Evolutionary conservation across 2,113 vertebrate species (phyloP).

Genomic region (Phylloscopus whistleri): DNA sequence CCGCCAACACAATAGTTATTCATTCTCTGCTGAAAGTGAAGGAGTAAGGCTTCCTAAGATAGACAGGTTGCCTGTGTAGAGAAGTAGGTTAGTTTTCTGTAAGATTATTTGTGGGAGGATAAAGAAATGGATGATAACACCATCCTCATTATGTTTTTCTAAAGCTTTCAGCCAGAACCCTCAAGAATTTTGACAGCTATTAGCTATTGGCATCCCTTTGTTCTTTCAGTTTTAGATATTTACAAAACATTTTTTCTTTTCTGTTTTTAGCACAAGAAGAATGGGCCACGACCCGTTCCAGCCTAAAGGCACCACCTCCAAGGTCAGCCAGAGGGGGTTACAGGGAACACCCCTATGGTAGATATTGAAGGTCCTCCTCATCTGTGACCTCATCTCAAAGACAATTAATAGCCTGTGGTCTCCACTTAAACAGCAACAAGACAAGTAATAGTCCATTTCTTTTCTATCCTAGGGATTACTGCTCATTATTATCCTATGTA

Average conservation of each 20-base stretch:
- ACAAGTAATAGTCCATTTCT: conserved; percentile 87
- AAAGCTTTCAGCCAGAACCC: neutral
- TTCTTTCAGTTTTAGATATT: neutral
- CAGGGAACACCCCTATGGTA: conserved; percentile 99
- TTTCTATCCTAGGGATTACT: conserved; percentile 79
- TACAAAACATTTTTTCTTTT: conserved; percentile 51
- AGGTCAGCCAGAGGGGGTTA: conserved; percentile 92
- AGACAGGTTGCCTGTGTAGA: neutral
- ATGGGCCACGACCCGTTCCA: conserved; percentile 85
- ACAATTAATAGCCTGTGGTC: conserved; percentile 81
- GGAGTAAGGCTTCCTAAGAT: neutral
- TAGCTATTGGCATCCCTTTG: neutral
- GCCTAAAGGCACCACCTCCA: conserved; percentile 89
- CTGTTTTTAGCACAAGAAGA: conserved; percentile 87
- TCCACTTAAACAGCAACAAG: conserved; percentile 81
- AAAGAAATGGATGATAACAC: neutral
- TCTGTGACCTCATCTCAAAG: conserved; percentile 83
- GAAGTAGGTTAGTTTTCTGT: neutral
- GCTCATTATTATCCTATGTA: conserved; percentile 71
- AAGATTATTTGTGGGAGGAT: neutral
- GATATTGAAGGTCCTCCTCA: conserved; percentile 97
- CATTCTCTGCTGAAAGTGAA: neutral
- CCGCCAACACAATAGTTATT: neutral
- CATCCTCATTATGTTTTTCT: neutral
- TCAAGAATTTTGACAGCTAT: neutral